Evolutionary conservation across 2,113 vertebrate genomes (phyloP), one percentile per base, ranked within the genome.

Genomic region (Axis porcinus): DNA sequence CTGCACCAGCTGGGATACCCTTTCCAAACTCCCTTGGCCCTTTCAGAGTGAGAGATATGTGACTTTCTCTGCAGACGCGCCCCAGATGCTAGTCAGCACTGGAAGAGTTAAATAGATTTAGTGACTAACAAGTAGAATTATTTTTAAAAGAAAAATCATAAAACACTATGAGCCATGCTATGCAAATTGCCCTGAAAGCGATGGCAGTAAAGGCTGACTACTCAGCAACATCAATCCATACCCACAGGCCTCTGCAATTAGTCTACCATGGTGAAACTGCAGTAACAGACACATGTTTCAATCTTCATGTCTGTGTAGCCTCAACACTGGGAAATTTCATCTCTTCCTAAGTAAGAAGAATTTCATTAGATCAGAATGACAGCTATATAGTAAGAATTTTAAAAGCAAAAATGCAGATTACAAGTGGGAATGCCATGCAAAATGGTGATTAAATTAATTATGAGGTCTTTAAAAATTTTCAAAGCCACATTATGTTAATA

Each of bases 71-170:
- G 30, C 28, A 86, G 23, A 81, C 2, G 1, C n/a, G 28, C 11
- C 33, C 57, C 84, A 57, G 19, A 89, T 36, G 40, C 85, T 27
- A 21, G 23, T 74, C 43, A 95, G 97, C 54, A 55, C 36, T 0
- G 17, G 47, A 97, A 97, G 91, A 52, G 91, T 98, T 98, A 98
- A 98, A 96, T 0, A 91, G 94, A 87, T 95, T 97, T 94, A 95
- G 62, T 85, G 50, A 67, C 89, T 43, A 43, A 97, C 74, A 96
- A 97, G 97, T 55, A 96, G 88, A 54, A 83, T 93, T 14, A 82
- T 97, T 98, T 98, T 98, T 91, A 25, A 16, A 92, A 98, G 98
- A 95, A 60, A 97, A 98, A 96, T 97, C 81, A 85, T 96, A 83
- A 97, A 97, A 89, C 55, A 82, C 97, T 94, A 40, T 52, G 89